Base-by-base conservation (phyloP, 2,797 vertebrate genomes). In the Podarcis siculus region DNA sequence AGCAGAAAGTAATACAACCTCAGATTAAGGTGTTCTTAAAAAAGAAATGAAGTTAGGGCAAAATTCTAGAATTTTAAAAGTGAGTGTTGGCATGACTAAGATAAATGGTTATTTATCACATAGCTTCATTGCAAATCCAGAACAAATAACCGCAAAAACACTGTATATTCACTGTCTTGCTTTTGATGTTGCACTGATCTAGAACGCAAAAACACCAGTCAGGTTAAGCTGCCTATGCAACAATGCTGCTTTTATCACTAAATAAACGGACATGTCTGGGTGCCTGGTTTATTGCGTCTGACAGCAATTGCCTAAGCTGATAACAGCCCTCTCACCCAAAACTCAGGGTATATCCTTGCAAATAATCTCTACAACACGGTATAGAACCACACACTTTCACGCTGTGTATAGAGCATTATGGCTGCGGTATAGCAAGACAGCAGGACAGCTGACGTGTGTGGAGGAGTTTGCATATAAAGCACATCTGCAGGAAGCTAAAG, bases 251-350 rank as follows among this genome's bases (percentile, higher is more conserved):
- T 79, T 91, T 89, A 87, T 95, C 92, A 86, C 58, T 67, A 84
- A 92, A 90, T 86, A 94, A 92, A 93, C 91, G 94, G 94, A 92
- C 86, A 91, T 71, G 75, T 92, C 87, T 94, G 91, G 93, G 91
- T 92, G 92, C 95, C 76, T 93, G 89, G 87, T 91, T 95, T 96
- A 93, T 93, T 95, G 91, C 88, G 92, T 94, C 93, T 92, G 90
- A 92, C 72, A 91, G 89, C 92, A 95, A 95, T 95, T 92, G 95
- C 94, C 94, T 90, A 90, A 81, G 90, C 89, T 90, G 95, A 96
- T 96, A 96, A 93, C 66, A 79, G 94, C 81, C 94, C 96, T 94
- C 95, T 90, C 90, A 88, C 92, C 94, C 93, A 87, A 95, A 96
- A 91, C 89, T 95, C 93, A 95, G 93, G 72, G 85, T 87, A 94